These are phyloP conservation scores for Phragmatobia fuliginosa DNA, from an alignment of 2,888 invertebrate species.

Conservation along the genomic window DNA sequence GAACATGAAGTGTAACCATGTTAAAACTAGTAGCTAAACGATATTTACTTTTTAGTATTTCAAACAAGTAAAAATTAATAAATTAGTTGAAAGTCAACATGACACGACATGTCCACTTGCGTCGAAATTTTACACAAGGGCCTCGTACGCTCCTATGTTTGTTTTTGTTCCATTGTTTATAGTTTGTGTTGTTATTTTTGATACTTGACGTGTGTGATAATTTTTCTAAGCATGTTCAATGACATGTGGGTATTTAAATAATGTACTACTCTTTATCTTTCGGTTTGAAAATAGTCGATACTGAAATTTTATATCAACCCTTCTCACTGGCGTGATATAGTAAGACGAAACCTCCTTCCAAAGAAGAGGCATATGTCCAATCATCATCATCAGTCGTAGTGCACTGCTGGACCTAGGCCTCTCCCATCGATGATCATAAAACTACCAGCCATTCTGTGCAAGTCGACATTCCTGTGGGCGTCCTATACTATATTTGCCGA, in stretches of 20 bases:
- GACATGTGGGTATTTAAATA: not conserved
- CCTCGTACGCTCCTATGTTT: conserved; percentile 43
- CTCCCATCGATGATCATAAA: too few species aligned
- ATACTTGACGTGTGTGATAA: not conserved
- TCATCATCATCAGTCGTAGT: too few species aligned
- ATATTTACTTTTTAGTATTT: not conserved
- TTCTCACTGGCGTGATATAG: too few species aligned
- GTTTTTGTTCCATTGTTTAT: conserved; percentile 42
- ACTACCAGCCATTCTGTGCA: too few species aligned
- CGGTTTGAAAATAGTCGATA: too few species aligned
- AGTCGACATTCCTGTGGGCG: too few species aligned
- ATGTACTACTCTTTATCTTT: not conserved
- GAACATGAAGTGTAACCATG: not conserved
- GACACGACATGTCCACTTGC: conserved; percentile 6
- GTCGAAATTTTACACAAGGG: conserved; percentile 37
- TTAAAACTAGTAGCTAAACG: not conserved
- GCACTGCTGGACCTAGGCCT: too few species aligned
- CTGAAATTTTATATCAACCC: too few species aligned
- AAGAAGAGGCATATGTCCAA: too few species aligned
- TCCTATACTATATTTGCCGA: too few species aligned
- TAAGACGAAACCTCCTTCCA: too few species aligned
- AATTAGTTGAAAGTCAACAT: conserved; percentile 2
- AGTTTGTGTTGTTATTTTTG: conserved; percentile 25
- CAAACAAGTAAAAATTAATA: conserved; percentile 3
- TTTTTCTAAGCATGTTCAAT: not conserved